A percentile compares a stretch with the other conserved stretches of the same genome.
These are phyloP conservation scores for Agriopis marginaria DNA, from an alignment of 2,888 invertebrate genomes.

Conservation along the genomic window DNA sequence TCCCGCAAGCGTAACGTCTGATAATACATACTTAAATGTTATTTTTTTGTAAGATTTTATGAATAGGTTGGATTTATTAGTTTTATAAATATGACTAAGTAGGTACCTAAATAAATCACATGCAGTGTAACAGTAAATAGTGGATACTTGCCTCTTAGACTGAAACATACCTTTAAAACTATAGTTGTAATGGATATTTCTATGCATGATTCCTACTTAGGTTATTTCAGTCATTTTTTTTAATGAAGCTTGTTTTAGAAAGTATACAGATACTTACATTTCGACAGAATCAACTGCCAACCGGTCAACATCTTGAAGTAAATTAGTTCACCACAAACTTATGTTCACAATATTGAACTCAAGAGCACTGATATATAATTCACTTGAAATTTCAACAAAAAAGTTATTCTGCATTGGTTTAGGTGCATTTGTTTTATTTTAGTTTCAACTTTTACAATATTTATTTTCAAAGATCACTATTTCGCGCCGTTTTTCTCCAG, in stretches of 20 bases:
- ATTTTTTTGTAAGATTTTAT: neutral
- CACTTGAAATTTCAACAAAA: slow-evolving; percentile 5
- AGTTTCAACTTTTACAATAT: slow-evolving; percentile 2
- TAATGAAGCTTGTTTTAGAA: too few species aligned
- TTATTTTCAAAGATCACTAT: slow-evolving; percentile 14
- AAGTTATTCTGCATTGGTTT: neutral
- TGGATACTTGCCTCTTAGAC: too few species aligned
- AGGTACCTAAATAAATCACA: too few species aligned
- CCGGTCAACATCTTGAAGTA: slow-evolving; percentile 74
- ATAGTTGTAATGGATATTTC: too few species aligned
- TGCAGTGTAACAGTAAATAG: too few species aligned
- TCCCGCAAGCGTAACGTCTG: neutral
- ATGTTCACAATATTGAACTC: slow-evolving; percentile 21
- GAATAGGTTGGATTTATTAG: neutral
- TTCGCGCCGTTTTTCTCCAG: slow-evolving; percentile 34
- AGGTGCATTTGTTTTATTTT: slow-evolving; percentile 9
- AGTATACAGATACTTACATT: slow-evolving; percentile 67
- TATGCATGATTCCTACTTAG: too few species aligned
- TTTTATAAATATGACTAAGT: too few species aligned
- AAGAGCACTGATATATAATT: slow-evolving; percentile 19
- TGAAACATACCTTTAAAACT: too few species aligned
- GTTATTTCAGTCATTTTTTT: too few species aligned
- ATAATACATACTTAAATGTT: neutral
- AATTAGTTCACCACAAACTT: slow-evolving; percentile 45
- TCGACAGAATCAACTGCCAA: slow-evolving; percentile 78